Conservation (phyloP, 2,113 vertebrate species). For the Cisticola juncidis region DNA sequence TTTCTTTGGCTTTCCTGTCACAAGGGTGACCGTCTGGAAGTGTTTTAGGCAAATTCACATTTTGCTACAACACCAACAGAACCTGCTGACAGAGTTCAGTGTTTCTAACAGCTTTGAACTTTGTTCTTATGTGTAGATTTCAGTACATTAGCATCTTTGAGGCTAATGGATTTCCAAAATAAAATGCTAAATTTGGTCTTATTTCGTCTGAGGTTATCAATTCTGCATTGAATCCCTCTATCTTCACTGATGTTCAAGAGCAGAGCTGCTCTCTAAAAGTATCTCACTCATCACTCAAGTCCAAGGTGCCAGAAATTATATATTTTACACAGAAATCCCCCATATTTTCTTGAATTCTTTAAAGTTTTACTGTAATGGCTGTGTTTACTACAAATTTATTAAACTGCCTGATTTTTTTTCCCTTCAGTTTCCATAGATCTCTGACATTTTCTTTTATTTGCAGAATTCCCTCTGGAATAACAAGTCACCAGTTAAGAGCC, state of each 20-base stretch:
- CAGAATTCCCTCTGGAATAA: not conserved
- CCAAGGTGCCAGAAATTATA: not conserved
- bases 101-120: conserved; percentile 10
- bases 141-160: not conserved
- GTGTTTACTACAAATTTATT: not conserved
- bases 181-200: not conserved
- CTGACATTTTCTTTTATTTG: not conserved
- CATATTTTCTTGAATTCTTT: not conserved
- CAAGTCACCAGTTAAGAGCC: not conserved
- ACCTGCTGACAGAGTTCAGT: not conserved
- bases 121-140: not conserved
- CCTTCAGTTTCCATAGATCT: not conserved
- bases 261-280: not conserved
- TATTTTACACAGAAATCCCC: not conserved
- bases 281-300: not conserved
- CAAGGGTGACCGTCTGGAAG: not conserved
- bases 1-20: not conserved
- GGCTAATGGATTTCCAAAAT: conserved; percentile 9
- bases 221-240: not conserved
- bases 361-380: not conserved
- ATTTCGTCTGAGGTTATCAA: not conserved
- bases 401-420: not conserved
- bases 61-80: not conserved
- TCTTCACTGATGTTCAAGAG: not conserved
- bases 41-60: not conserved